Base-by-base conservation (phyloP, 2,888 invertebrate genomes). In the Ariolimax columbianus region DNA sequence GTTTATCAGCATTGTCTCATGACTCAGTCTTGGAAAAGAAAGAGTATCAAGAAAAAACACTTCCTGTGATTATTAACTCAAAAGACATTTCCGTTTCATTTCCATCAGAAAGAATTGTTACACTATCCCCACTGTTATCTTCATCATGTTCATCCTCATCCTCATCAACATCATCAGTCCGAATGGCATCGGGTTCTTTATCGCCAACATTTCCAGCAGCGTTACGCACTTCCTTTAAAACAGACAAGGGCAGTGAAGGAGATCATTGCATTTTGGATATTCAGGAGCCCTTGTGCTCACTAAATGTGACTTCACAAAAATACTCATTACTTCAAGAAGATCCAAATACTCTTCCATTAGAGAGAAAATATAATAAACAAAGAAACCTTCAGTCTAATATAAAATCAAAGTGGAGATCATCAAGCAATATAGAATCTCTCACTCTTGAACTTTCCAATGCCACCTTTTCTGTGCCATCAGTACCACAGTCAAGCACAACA, bases 131-230 rank as follows among this genome's bases (percentile, higher is more conserved):
- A 82, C 55, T 55, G 33, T 73, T 38, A 55, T 72, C 59, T 26
- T 83, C 83, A 43, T 66, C 83, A 33, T 73, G 38, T 9, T 82
- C 82, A 63, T 75, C 82, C 11, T 63, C 82, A 7, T 75, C 73
- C 0, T 75, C 75, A 40, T 75, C 82, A 63, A 36, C 68, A 63
- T 66, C 63, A 1, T 83, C 83, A 51, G 33, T 33, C 0, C 43
- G 19, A 30, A 30, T 43, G 4, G 38, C 9, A n/a, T 43, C 73
- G 9, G 47, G 2, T 14, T 43, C 73, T n/a, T 19, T 40, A 11
- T 72, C 47, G 30, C 33, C 63, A 73, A 11, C 75, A 30, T 30
- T 23, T 26, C 14, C 59, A 38, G 2, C 43, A 63, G 63, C 40
- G n/a, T 36, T 66, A 63, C 9, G 17, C 2, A 36, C 72, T 63